phyloP scores from a whole-genome alignment of 2,888 invertebrate genomes.

The Leptothorax acervorum region DNA sequence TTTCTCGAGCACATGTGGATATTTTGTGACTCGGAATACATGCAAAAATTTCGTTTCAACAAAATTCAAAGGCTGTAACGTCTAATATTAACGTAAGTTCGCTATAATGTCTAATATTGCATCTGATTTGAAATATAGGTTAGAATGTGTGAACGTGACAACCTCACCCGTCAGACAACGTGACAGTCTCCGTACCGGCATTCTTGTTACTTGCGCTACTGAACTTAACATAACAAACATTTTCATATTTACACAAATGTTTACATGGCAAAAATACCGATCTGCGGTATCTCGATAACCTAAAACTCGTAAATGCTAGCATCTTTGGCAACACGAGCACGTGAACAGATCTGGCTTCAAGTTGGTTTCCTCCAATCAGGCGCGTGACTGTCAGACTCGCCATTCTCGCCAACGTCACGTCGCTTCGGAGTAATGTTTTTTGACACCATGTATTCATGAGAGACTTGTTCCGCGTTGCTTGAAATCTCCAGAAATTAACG shows the following conservation, averaged over 20 bases:
- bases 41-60: neutral
- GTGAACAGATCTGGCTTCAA: neutral
- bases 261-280: conserved; percentile 56
- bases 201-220: conserved; percentile 50
- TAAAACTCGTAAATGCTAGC: conserved; percentile 70
- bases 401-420: too few relatives aligned
- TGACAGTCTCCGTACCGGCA: conserved; percentile 37
- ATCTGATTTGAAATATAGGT: conserved; percentile 32
- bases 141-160: conserved; percentile 40
- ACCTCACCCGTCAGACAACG: conserved; percentile 88
- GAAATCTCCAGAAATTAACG: too few relatives aligned
- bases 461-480: too few relatives aligned
- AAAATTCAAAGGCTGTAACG: neutral
- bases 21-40: neutral
- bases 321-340: conserved; percentile 59
- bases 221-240: conserved; percentile 56
- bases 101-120: neutral
- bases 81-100: neutral
- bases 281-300: conserved; percentile 71
- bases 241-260: conserved; percentile 58
- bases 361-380: neutral
- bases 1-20: neutral
- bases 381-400: neutral
- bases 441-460: too few relatives aligned
- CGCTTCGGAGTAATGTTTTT: too few relatives aligned